Conservation (phyloP, 1,140 invertebrate genomes). For the Danaus melanippus region DNA sequence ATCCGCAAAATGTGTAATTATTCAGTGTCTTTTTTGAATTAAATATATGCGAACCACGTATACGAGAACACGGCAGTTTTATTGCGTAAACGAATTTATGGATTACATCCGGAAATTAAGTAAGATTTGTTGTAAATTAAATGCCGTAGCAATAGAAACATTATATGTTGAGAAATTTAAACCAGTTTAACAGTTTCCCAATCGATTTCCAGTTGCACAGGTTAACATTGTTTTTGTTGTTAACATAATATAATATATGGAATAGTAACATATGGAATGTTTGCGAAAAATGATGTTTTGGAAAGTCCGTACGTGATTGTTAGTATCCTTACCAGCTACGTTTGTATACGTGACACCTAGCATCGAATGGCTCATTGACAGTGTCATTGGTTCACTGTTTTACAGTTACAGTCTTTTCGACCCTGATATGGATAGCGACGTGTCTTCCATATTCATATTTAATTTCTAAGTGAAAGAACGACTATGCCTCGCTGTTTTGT, state of each 20-base stretch:
- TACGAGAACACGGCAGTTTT: constrained; percentile 7
- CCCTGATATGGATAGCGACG: constrained; percentile 43
- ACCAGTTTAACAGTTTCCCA: constrained; percentile 20
- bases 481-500: too few species aligned
- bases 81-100: constrained; percentile 16
- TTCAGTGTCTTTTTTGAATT: too few species aligned
- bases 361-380: constrained; percentile 57
- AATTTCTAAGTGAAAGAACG: constrained; percentile 25
- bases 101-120: constrained; percentile 9
- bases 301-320: constrained; percentile 26
- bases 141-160: neutral
- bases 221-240: too few species aligned
- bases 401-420: constrained; percentile 56
- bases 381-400: constrained; percentile 58
- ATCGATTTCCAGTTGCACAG: constrained; percentile 10
- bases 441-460: constrained; percentile 57
- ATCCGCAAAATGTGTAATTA: too few species aligned
- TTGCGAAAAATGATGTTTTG: constrained; percentile 26
- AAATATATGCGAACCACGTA: constrained; percentile 12
- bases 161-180: constrained; percentile 9
- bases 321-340: constrained; percentile 31
- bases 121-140: constrained; percentile 12
- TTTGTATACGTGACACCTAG: constrained; percentile 54
- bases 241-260: too few species aligned
- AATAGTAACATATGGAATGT: neutral